Conservation (phyloP, 2,797 vertebrate species). For the Microhierax caerulescens region DNA sequence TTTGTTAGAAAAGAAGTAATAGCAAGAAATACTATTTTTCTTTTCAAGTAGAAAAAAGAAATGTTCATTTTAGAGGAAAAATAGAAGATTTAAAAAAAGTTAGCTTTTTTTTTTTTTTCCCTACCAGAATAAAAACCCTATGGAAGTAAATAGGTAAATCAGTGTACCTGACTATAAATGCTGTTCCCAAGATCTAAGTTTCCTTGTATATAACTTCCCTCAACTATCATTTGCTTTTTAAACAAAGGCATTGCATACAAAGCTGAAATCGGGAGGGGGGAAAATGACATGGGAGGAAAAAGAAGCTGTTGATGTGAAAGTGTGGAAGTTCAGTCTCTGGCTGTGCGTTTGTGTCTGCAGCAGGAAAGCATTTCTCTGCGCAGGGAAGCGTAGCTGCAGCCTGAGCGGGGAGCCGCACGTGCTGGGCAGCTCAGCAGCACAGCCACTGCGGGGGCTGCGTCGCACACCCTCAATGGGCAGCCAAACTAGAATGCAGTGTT, state of each 20-base stretch:
- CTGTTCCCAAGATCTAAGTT: not conserved
- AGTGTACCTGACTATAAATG: not conserved
- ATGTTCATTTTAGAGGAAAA: not conserved
- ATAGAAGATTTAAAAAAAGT: not conserved
- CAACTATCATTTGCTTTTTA: not conserved
- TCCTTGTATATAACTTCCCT: not conserved
- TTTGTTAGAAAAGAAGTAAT: not conserved
- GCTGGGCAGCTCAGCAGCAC: not conserved
- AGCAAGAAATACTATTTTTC: not conserved
- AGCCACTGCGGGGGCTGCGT: rapidly evolving
- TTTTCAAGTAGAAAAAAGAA: not conserved
- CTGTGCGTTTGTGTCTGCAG: not conserved
- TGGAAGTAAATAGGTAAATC: not conserved
- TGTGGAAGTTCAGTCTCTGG: not conserved
- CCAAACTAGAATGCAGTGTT: not conserved
- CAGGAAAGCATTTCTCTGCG: not conserved
- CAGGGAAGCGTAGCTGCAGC: not conserved
- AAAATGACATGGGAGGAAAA: not conserved
- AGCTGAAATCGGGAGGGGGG: not conserved
- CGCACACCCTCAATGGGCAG: not conserved
- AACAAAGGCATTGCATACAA: not conserved
- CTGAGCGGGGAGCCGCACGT: not conserved
- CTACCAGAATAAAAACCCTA: not conserved
- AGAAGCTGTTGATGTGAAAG: not conserved
- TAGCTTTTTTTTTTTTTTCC: not conserved